Conservation (phyloP, 2,888 invertebrate species). For the Melanophora roralis region DNA sequence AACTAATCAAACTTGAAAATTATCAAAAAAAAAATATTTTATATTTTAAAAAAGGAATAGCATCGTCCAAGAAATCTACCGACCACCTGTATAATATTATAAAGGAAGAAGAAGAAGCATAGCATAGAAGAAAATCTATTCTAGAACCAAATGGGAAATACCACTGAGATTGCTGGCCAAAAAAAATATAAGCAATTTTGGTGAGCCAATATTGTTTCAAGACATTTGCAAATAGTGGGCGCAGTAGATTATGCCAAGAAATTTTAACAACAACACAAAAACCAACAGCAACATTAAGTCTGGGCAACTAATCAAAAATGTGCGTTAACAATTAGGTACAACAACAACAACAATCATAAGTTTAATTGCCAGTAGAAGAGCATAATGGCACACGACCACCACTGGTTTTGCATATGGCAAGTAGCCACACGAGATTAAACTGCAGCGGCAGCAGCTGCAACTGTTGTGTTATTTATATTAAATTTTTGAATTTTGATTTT, state of each 20-base stretch:
- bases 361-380: slow-evolving; percentile 62
- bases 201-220: slow-evolving; percentile 67
- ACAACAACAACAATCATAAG: slow-evolving; percentile 65
- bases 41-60: slow-evolving; percentile 34
- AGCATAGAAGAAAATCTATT: slow-evolving; percentile 42
- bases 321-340: slow-evolving; percentile 72
- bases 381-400: slow-evolving; percentile 49
- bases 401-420: slow-evolving; percentile 65
- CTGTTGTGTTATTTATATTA: too few relatives aligned
- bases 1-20: slow-evolving; percentile 61
- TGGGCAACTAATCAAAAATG: slow-evolving; percentile 74
- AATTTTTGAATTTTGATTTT: too few relatives aligned
- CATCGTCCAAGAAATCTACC: slow-evolving; percentile 31
- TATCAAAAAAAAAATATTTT: slow-evolving; percentile 56
- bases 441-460: slow-evolving; percentile 43
- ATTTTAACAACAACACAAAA: slow-evolving; percentile 27
- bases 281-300: slow-evolving; percentile 42
- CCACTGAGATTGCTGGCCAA: slow-evolving; percentile 66
- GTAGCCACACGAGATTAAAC: slow-evolving; percentile 66
- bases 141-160: slow-evolving; percentile 62
- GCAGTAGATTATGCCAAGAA: slow-evolving; percentile 61
- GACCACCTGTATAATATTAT: not conserved
- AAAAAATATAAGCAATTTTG: slow-evolving; percentile 37
- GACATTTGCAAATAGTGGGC: slow-evolving; percentile 53
- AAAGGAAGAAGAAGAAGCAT: slow-evolving; percentile 23